A percentile compares a stretch with the other conserved stretches of the same genome.
phyloP scores from a whole-genome alignment of 2,797 vertebrate genomes.

The Petrocephalus schoutedeni region DNA sequence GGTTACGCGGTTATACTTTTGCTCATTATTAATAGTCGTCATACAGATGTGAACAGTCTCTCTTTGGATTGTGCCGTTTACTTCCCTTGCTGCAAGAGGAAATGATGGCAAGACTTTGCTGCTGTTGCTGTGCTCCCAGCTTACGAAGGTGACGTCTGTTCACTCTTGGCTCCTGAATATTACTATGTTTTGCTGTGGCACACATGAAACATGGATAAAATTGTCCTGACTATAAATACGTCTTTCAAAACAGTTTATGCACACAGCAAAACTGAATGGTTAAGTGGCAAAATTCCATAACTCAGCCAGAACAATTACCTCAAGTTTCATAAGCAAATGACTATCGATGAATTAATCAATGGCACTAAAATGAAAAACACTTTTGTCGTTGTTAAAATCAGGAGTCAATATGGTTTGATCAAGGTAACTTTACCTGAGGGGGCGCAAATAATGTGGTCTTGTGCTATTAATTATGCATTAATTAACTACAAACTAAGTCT shows the following conservation, averaged over 20 bases:
- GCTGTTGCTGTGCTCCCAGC: background rate
- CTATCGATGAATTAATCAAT: background rate
- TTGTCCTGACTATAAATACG: background rate
- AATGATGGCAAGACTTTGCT: background rate
- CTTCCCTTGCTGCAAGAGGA: background rate
- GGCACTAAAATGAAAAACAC: background rate
- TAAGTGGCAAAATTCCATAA: background rate
- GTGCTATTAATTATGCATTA: background rate
- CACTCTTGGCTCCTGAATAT: background rate
- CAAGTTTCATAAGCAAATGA: background rate
- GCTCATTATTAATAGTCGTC: background rate
- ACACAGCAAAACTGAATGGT: background rate
- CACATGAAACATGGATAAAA: background rate
- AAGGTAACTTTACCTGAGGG: background rate
- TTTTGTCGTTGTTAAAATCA: background rate
- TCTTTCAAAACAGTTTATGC: background rate
- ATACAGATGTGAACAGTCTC: background rate
- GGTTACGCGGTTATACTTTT: background rate
- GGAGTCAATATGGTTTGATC: background rate
- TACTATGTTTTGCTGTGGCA: background rate
- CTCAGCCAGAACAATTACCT: background rate
- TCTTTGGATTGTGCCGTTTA: background rate
- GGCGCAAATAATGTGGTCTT: background rate
- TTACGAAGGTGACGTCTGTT: background rate
- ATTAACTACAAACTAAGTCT: background rate